Evolutionary conservation across 2,888 invertebrate genomes (phyloP), one percentile per base, ranked within the genome.

Genomic region (Heteromyza rotundicornis): DNA sequence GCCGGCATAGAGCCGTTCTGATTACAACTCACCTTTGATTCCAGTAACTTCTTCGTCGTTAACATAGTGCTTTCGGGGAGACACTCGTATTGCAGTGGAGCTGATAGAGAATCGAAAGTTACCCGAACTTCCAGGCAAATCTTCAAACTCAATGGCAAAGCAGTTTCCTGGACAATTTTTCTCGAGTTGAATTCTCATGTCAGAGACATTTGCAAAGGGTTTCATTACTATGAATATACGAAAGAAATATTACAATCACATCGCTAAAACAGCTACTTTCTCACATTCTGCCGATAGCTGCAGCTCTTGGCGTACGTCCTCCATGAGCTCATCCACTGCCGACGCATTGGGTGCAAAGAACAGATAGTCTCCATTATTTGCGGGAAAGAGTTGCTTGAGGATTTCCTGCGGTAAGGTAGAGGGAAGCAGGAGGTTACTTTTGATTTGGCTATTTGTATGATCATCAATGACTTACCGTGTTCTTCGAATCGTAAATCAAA

Each of bases 91-190:
- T 14, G 70, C 68, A 44, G 83, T 82, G 63, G 85, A 84, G 2
- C 86, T 82, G 19, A 87, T 82, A 0, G 85, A 84, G 73, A 87
- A 87, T 35, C 80, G 75, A 2, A 86, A 71, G 1, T 68, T 75
- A 0, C 75, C 27, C 10, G 27, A 7, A 1, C 52, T 47, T 2
- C 63, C 56, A 0, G 77, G 70, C 40, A 75, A 63, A 8, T 69
- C 47, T 17, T 74, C 51, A 54, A 77, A 80, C 56, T 69, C 17
- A 2, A 81, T 71, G 1, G 73, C 77, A 63, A 80, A 80, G 27
- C 78, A 79, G 19, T 69, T 77, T 1, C 74, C 70, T 12, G 60
- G 67, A 44, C 77, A 76, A 2, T 70, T 68, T 23, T 74, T 71
- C 56, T 81, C 76, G 64, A 80, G 69, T 5, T 66, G 69, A 44